Evolutionary conservation across 1,140 invertebrate genomes (phyloP), one percentile per base, ranked within the genome.

Genomic region (Diploscapter pachys): DNA sequence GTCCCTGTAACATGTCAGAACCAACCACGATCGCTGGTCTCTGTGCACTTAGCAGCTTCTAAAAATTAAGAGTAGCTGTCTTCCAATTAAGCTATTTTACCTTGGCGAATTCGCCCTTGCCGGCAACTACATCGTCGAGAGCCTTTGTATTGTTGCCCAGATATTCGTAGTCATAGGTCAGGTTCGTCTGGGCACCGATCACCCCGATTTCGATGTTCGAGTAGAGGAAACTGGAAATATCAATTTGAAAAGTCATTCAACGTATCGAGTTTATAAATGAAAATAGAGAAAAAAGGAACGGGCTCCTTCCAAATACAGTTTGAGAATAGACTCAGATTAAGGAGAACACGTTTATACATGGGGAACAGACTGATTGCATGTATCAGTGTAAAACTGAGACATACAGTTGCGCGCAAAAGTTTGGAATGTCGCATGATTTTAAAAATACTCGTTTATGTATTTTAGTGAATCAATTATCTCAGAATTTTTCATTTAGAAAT

Each of bases 1-100:
- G 78, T 64, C 93, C 89, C 83, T 92, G 90, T 8, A 98, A 88
- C 76, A 91, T 90, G 75, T 92, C 91, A 48, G 92, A 91, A 4
- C 96, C 96, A 53, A 99, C 88, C 69, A 99, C 92, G 66, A 99
- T 91, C 75, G 96, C 90, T 54, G 96, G 94, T 66, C 91, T 91
- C 84, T 96, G 93, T 48, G 96, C 94, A 53, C 87, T 85, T 81
- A 90, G 88, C 70, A 98, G 85, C 77, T 89, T 90, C 84, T 91
- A 69, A 56, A 82, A 80, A 52, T 72, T 59, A 74, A 49, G 6
- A 68, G n/a, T 52, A 56, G 52, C 68, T n/a, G 49, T 31, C 4
- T 70, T 13, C 57, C 11, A 64, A 77, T 73, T 31, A 31, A 31
- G 31, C 31, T 63, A 63, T 53, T 49, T 67, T 6, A 78, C 81